phyloP scores from a whole-genome alignment of 1,140 invertebrate genomes.

The Megalopta genalis region DNA sequence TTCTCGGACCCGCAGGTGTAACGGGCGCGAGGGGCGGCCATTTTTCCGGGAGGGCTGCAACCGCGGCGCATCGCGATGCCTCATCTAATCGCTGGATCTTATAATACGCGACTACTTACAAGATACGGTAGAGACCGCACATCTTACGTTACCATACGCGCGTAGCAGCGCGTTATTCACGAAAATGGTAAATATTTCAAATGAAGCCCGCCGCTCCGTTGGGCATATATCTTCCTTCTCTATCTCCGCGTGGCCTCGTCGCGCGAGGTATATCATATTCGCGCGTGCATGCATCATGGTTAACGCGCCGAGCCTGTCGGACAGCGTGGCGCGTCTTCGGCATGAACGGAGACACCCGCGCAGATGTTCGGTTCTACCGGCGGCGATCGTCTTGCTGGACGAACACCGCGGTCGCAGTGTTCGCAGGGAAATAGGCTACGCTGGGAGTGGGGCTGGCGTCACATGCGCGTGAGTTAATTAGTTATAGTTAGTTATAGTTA shows the following conservation, averaged over 20 bases:
- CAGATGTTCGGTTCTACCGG: slow-evolving; percentile 32
- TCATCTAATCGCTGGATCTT: slow-evolving; percentile 49
- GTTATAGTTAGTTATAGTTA: too few species aligned
- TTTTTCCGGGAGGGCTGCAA: neutral
- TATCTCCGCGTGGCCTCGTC: slow-evolving; percentile 50
- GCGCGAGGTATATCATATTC: slow-evolving; percentile 62
- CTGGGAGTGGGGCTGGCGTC: too few species aligned
- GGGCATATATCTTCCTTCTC: slow-evolving; percentile 56
- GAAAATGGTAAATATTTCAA: slow-evolving; percentile 67
- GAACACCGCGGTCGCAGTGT: too few species aligned
- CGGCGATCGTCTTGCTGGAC: neutral
- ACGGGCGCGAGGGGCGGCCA: neutral
- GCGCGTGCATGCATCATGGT: slow-evolving; percentile 59
- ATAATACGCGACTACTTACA: slow-evolving; percentile 53
- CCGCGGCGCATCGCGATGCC: slow-evolving; percentile 16
- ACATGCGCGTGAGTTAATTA: too few species aligned
- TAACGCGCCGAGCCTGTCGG: slow-evolving; percentile 48
- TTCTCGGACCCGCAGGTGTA: slow-evolving; percentile 35
- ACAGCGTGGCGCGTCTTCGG: slow-evolving; percentile 37
- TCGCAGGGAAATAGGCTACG: too few species aligned
- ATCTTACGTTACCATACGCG: slow-evolving; percentile 57
- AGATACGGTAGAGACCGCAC: slow-evolving; percentile 49
- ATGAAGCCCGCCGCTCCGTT: slow-evolving; percentile 54
- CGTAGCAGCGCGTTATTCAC: slow-evolving; percentile 57
- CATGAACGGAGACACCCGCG: slow-evolving; percentile 24